Evolutionary conservation across 2,113 vertebrate genomes (phyloP).

Genomic region (Psammodynastes pulverulentus): DNA sequence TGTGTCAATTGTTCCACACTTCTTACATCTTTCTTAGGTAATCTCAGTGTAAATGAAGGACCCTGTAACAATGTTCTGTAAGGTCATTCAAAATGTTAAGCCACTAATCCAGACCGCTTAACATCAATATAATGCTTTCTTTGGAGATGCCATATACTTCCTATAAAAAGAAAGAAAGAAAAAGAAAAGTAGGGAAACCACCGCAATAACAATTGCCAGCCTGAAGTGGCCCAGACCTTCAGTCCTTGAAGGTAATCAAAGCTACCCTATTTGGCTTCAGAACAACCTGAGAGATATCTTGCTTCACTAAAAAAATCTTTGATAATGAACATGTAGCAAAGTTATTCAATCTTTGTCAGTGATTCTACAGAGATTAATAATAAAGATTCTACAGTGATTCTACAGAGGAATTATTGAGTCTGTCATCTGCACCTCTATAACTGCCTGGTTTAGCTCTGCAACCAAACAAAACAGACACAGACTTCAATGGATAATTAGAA

Average conservation of each 20-base stretch:
- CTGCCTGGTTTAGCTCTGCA: too few species aligned
- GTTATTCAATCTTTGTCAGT: neutral
- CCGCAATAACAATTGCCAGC: neutral
- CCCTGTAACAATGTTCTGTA: neutral
- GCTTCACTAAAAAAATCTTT: neutral
- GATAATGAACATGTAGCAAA: neutral
- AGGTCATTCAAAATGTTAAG: neutral
- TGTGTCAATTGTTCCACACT: neutral
- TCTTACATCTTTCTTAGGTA: neutral
- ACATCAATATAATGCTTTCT: neutral
- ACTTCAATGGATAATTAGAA: too few species aligned
- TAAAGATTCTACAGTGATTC: too few species aligned
- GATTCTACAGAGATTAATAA: neutral
- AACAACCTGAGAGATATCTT: neutral
- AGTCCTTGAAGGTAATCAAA: neutral
- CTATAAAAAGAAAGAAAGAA: neutral
- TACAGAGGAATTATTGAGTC: too few species aligned
- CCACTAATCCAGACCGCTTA: neutral
- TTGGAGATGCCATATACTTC: neutral
- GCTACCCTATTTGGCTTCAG: neutral
- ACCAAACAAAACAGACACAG: too few species aligned
- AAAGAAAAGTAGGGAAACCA: neutral
- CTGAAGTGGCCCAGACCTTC: neutral
- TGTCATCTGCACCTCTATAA: too few species aligned
- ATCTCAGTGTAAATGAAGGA: neutral